Conservation (phyloP, 64 coral and sea anemone genomes). For the Montipora foliosa region DNA sequence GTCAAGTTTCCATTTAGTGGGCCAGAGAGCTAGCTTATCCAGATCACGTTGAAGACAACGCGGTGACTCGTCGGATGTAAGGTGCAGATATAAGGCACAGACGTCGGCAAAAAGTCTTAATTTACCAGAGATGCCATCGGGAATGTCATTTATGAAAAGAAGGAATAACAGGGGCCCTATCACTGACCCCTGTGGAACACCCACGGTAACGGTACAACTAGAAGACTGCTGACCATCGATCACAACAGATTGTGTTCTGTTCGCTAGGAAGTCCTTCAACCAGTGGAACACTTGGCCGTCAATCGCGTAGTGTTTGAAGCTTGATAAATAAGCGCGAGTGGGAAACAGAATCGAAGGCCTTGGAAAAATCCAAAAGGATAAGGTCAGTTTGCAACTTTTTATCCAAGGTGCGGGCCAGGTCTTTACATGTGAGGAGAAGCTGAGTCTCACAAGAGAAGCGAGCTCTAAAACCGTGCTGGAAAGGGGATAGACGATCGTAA, state of each 20-base stretch:
- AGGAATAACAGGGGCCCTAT: too few species aligned
- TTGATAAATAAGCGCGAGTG: constrained; percentile 9
- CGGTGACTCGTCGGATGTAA: too few species aligned
- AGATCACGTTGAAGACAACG: too few species aligned
- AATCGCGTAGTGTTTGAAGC: constrained; percentile 35
- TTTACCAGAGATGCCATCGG: too few species aligned
- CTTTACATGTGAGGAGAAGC: constrained; percentile 4
- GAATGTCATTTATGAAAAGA: too few species aligned
- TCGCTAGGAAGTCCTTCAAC: constrained; percentile 47
- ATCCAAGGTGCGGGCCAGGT: constrained; percentile 29
- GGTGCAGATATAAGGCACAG: too few species aligned
- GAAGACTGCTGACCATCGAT: constrained; percentile 44
- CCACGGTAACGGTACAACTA: constrained; percentile 9
- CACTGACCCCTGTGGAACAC: constrained; percentile 31
- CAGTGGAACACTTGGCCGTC: constrained; percentile 42
- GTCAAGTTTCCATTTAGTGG: too few species aligned
- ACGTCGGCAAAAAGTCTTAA: too few species aligned
- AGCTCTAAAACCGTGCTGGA: constrained; percentile 35
- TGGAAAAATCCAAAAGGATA: constrained; percentile 29
- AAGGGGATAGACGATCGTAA: background rate
- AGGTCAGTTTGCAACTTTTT: background rate
- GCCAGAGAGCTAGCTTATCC: too few species aligned
- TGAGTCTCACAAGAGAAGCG: constrained; percentile 11
- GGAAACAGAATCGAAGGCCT: too few species aligned
- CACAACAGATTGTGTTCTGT: constrained; percentile 51